phyloP scores from a whole-genome alignment of 1,140 invertebrate genomes.

The Pectinophora gossypiella region DNA sequence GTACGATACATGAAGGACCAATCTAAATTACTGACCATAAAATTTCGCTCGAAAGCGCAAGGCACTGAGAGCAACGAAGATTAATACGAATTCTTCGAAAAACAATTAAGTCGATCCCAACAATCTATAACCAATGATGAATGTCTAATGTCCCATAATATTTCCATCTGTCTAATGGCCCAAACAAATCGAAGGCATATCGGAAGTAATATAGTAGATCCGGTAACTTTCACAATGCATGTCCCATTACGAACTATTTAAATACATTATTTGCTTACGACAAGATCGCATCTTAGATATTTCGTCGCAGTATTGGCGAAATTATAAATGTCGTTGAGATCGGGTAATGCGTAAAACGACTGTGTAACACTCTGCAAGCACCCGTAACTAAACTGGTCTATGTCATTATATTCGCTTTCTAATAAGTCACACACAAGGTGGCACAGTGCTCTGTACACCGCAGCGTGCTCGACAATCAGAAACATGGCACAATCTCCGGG shows the following conservation, averaged over 20 bases:
- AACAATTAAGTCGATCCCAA: background rate
- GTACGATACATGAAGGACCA: no score
- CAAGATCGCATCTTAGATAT: no score
- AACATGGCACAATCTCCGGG: no score
- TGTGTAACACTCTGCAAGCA: no score
- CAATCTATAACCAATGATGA: constrained; percentile 2
- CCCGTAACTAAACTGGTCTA: background rate
- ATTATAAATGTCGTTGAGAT: no score
- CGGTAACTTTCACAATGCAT: constrained; percentile 8
- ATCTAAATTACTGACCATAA: no score
- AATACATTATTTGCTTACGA: no score
- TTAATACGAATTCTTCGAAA: background rate
- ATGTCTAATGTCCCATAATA: background rate
- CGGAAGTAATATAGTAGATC: constrained; percentile 4
- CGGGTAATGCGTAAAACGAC: no score
- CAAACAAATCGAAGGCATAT: constrained; percentile 9
- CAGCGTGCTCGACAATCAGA: background rate
- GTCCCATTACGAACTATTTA: no score
- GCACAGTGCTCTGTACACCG: background rate
- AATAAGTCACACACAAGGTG: background rate
- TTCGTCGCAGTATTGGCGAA: no score
- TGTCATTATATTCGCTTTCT: background rate
- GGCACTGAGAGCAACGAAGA: no score
- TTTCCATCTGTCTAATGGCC: constrained; percentile 8
- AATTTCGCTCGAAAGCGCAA: no score